Base-by-base conservation (phyloP, 2,113 vertebrate species). In the Tonatia bakeri region DNA sequence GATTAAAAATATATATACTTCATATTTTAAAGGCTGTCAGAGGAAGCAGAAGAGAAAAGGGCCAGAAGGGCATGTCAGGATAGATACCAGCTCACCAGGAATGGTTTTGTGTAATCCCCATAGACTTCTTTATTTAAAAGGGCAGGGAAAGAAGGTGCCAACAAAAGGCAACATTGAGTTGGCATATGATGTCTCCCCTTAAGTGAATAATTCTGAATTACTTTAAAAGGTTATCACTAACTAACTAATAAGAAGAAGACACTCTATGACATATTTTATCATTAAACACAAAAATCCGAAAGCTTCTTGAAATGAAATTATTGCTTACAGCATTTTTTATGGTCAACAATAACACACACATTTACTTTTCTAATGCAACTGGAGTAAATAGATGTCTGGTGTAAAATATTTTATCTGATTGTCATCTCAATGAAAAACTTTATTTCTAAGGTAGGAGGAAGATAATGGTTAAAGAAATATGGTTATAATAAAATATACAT, bases 381-480 rank as follows among this genome's bases (percentile, higher is more conserved):
- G 15, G 6, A 96, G 81, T 97, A 98, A 98, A 98, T 98, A 97
- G 88, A 96, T 96, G 45, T 96, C 96, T 98, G 75, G 91, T 90
- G 81, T 76, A 50, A 94, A 97, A 97, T 97, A 98, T 97, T 98
- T 98, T 97, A 97, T 98, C 91, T 89, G 95, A 96, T 97, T 96
- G 96, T 92, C 91, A 97, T 97, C 81, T 95, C 94, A 97, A 86
- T 94, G 87, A 97, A 98, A 97, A 97, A 94, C 90, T 97, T 98
- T 98, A 97, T 97, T 98, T 97, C 96, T 97, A 97, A 98, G 70
- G 81, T 87, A 80, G 80, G 83, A 96, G 7, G 0, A 98, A 96
- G 83, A 79, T 90, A 97, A 97, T 96, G 97, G 96, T 92, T 97
- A 95, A 98, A 97, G 93, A 98, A 98, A 98, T 97, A 98, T 76